These are phyloP conservation scores for Heterochromis multidens DNA, from an alignment of 2,113 vertebrate species.

Conservation along the genomic window DNA sequence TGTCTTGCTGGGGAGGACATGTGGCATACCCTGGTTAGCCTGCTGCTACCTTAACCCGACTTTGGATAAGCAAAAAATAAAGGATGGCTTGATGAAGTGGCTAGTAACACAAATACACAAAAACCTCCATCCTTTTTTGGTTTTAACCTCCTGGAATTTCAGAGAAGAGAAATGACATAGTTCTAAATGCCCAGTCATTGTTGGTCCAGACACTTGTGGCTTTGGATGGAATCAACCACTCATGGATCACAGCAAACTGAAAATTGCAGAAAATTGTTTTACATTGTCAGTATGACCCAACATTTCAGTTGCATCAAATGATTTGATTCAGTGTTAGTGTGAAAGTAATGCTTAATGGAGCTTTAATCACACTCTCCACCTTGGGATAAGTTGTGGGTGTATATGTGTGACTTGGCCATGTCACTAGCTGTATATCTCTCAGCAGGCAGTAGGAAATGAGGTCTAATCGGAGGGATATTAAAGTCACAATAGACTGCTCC, in stretches of 20 bases:
- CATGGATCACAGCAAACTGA: not conserved
- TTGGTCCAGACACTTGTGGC: not conserved
- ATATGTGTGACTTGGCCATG: constrained; percentile 55
- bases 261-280: not conserved
- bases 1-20: not conserved
- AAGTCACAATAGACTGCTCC: constrained; percentile 76
- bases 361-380: constrained; percentile 46
- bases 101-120: too few relatives aligned
- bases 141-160: not conserved
- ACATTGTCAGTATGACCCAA: not conserved
- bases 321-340: constrained; percentile 26
- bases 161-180: not conserved
- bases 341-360: constrained; percentile 34
- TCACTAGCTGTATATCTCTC: constrained; percentile 68
- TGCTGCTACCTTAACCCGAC: too few relatives aligned
- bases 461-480: constrained; percentile 76
- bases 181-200: not conserved
- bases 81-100: too few relatives aligned
- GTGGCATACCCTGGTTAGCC: not conserved
- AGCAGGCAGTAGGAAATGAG: constrained; percentile 67
- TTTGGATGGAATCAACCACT: not conserved
- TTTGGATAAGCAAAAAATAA: too few relatives aligned
- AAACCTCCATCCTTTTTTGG: not conserved
- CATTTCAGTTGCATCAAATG: not conserved
- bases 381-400: constrained; percentile 31